These are phyloP conservation scores for Plestiodon gilberti DNA, from an alignment of 2,113 vertebrate genomes.

Conservation along the genomic window DNA sequence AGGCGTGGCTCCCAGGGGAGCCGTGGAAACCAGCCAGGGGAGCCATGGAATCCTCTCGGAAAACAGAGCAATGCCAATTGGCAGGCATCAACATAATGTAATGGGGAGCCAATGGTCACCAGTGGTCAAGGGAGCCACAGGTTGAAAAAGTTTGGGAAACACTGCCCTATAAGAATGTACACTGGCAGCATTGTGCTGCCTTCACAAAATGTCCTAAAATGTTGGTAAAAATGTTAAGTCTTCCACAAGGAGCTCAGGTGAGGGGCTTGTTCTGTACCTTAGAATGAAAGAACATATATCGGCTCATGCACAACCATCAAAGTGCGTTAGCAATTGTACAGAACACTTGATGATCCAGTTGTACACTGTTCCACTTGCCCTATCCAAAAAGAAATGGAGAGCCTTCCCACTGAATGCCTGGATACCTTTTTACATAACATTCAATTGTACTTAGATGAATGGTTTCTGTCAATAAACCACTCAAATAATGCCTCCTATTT, in stretches of 20 bases:
- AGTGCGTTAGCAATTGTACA: not conserved
- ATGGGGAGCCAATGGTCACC: no score
- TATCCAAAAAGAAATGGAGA: not conserved
- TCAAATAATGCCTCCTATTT: not conserved
- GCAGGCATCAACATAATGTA: no score
- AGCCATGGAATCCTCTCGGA: no score
- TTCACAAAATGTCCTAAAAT: not conserved
- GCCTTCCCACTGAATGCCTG: no score
- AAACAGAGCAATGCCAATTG: no score
- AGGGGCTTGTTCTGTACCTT: not conserved
- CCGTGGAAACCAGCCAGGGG: no score
- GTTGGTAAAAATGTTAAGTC: not conserved
- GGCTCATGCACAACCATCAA: not conserved
- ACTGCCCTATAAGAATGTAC: no score
- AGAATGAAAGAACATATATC: no score
- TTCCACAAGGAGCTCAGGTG: not conserved
- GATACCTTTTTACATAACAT: not conserved
- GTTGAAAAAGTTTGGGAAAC: no score
- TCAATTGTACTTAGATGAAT: not conserved
- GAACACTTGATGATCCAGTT: not conserved
- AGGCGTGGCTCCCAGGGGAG: no score
- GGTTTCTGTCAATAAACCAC: not conserved
- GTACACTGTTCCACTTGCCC: not conserved
- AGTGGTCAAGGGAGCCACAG: no score
- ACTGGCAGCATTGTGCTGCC: not conserved